Evolutionary conservation across 2,797 vertebrate species (phyloP).

Genomic region (Carapus acus): DNA sequence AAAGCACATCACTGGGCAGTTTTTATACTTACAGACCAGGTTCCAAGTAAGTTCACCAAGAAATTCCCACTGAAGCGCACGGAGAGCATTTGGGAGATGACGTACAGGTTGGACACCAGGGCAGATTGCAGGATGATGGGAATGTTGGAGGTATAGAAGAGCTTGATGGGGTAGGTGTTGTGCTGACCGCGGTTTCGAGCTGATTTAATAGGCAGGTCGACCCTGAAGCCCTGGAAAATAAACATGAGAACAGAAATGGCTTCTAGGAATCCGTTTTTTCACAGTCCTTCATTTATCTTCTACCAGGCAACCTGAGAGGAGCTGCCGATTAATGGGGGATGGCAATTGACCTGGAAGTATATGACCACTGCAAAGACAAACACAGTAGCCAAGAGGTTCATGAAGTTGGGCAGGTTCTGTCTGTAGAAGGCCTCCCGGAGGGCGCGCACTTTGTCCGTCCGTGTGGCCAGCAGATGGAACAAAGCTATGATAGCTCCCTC

Average conservation of each 20-base stretch:
- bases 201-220: slow-evolving; percentile 97
- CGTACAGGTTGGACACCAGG: slow-evolving; percentile 93
- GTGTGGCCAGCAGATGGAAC: slow-evolving; percentile 94
- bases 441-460: slow-evolving; percentile 95
- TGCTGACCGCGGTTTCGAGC: slow-evolving; percentile 97
- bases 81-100: slow-evolving; percentile 98
- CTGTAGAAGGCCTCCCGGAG: slow-evolving; percentile 97
- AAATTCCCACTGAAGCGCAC: slow-evolving; percentile 97
- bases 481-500: slow-evolving; percentile 97
- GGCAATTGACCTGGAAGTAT: slow-evolving; percentile 91
- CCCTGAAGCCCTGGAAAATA: slow-evolving; percentile 86
- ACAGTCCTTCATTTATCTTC: too few species aligned
- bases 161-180: slow-evolving; percentile 98
- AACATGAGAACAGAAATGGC: too few species aligned
- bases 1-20: too few species aligned
- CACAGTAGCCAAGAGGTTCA: slow-evolving; percentile 96
- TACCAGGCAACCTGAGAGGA: too few species aligned
- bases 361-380: slow-evolving; percentile 98
- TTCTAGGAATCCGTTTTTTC: too few species aligned
- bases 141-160: slow-evolving; percentile 99
- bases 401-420: slow-evolving; percentile 97
- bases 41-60: slow-evolving; percentile 92
- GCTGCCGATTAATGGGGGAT: not conserved
- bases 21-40: slow-evolving; percentile 99
- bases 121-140: slow-evolving; percentile 99